Conservation (phyloP, 2,888 invertebrate genomes). For the Eristalinus aeneus region DNA sequence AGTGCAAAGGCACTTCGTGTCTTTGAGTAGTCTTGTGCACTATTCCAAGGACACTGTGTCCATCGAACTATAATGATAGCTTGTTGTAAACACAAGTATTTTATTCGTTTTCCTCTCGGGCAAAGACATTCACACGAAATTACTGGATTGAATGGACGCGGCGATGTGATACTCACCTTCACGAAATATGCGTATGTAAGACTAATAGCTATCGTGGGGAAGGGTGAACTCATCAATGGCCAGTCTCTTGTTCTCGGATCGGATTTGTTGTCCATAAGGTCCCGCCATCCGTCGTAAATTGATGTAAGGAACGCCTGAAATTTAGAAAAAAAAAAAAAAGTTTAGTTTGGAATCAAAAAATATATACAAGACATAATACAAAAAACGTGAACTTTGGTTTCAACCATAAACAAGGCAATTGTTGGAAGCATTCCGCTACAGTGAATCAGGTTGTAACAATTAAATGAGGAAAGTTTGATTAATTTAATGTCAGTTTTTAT, state of each 20-base stretch:
- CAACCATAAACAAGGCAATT: no score
- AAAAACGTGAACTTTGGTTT: no score
- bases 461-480: no score
- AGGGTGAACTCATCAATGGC: conserved; percentile 91
- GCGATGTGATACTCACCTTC: conserved; percentile 81
- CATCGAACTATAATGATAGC: conserved; percentile 22
- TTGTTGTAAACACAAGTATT: conserved; percentile 22
- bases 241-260: conserved; percentile 90
- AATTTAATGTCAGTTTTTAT: no score
- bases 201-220: conserved; percentile 89
- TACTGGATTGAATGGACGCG: not conserved
- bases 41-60: conserved; percentile 30
- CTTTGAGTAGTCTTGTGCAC: conserved; percentile 24
- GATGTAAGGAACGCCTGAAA: conserved; percentile 78
- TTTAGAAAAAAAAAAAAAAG: conserved; percentile 45
- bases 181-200: conserved; percentile 88
- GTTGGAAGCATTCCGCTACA: no score
- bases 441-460: no score
- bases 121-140: not conserved
- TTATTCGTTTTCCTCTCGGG: conserved; percentile 1
- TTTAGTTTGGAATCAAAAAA: not conserved
- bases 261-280: conserved; percentile 92
- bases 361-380: no score
- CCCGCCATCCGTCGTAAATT: conserved; percentile 81
- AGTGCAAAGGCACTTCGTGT: not conserved